Percentiles rank a stretch among this genome's conserved stretches.
Conservation (phyloP, 1,140 invertebrate species). For the Nautilus pompilius region DNA sequence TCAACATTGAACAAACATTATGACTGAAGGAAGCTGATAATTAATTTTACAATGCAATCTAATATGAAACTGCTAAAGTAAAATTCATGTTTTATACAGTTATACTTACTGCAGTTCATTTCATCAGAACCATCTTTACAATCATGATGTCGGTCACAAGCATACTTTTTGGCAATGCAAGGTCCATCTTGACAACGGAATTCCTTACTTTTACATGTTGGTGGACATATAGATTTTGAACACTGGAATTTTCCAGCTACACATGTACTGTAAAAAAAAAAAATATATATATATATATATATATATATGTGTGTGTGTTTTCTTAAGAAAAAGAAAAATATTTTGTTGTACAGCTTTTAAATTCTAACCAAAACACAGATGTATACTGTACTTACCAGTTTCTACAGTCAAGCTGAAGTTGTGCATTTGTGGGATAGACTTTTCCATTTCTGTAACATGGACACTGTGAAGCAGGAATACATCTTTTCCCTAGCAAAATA, state of each 20-base stretch:
- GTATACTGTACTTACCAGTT: slow-evolving; percentile 20
- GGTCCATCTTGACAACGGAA: slow-evolving; percentile 6
- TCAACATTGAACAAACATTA: too few relatives aligned
- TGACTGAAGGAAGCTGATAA: too few relatives aligned
- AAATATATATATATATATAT: not conserved
- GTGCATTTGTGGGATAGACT: slow-evolving; percentile 13
- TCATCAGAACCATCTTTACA: slow-evolving; percentile 12
- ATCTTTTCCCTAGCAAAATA: slow-evolving; percentile 4
- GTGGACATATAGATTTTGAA: slow-evolving; percentile 5
- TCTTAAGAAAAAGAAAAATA: not conserved
- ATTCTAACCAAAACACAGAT: too few relatives aligned
- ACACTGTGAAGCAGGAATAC: slow-evolving; percentile 23
- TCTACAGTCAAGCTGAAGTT: slow-evolving; percentile 17
- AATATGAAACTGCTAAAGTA: too few relatives aligned
- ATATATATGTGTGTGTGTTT: not conserved
- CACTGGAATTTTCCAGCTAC: slow-evolving; percentile 21
- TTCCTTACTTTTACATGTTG: not conserved
- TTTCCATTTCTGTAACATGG: slow-evolving; percentile 20
- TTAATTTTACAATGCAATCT: too few relatives aligned
- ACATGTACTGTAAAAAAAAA: slow-evolving; percentile 22
- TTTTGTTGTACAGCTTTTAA: not conserved
- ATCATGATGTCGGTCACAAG: slow-evolving; percentile 7
- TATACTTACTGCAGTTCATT: slow-evolving; percentile 15
- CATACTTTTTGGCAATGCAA: slow-evolving; percentile 3
- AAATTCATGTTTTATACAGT: too few relatives aligned